Evolutionary conservation across 2,888 invertebrate species (phyloP), one percentile per base, ranked within the genome.

Genomic region (Drosophila mimetica): DNA sequence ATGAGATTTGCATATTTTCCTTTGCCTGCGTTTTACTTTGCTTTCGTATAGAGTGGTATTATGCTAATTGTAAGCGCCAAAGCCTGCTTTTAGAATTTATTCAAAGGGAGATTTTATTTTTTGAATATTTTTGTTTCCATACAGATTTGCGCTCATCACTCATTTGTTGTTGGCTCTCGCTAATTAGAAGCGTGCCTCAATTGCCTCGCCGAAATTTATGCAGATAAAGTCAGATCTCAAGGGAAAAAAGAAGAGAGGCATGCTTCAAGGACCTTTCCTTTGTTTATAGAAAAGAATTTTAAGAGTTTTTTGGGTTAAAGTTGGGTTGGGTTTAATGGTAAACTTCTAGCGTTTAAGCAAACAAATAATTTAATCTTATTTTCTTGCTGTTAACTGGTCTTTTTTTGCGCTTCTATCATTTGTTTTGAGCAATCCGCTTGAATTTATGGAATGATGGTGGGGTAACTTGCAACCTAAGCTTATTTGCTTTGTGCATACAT

Each of bases 181-280:
- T 87, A 82, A 82, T 82, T 82, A 87, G 83, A 74, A 76, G 79
- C 76, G 74, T 74, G 64, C 46, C 51, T 36, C 54, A 36, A 37
- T 44, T 46, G 59, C 46, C 47, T 54, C 25, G 28, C 16, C 36
- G 36, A 74, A 74, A 82, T 87, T 87, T 87, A 82, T 82, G 83
- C 70, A 85, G 72, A 85, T 76, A 85, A 73, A 78, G 61, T 55
- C 60, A 48, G 71, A 63, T 57, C 51, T 32, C 48, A 37, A 44
- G 25, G 30, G 37, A 22, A 20, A n/a, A 9, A 7, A 18, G 13
- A 59, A 34, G 16, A 7, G 6, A 46, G 22, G 67, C 13, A 7
- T 3, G 14, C 14, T 60, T 46, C 28, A 44, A 30, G 60, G 6
- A 28, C 18, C 13, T 34, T 54, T 34, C n/a, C 34, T 32, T 14